Percentiles rank a stretch among this genome's conserved stretches.
Conservation (phyloP, 30 jellyfish, hydroid and myxozoan species). For the Phacellophora camtschatica region DNA sequence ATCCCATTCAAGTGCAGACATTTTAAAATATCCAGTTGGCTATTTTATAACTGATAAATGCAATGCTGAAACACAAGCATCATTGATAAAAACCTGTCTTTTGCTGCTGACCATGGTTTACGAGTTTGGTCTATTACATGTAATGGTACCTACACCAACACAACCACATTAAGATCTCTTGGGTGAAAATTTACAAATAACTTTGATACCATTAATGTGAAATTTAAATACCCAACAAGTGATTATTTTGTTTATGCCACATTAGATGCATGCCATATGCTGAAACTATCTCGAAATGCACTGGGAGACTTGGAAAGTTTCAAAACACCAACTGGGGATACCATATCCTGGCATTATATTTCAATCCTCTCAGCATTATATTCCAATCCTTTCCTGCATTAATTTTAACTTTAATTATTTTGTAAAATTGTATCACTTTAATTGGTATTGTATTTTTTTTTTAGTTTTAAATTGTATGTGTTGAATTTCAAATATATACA, state of each 20-base stretch:
- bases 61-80: conserved; percentile 29
- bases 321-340: neutral
- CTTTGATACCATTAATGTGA: too few species aligned
- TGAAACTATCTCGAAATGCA: conserved; percentile 41
- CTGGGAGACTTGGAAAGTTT: conserved; percentile 12
- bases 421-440: too few species aligned
- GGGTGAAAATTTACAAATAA: conserved; percentile 24
- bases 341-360: conserved; percentile 3
- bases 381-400: neutral
- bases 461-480: too few species aligned
- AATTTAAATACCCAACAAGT: conserved; percentile 28
- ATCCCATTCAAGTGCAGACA: neutral
- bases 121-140: conserved; percentile 33
- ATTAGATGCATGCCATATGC: conserved; percentile 36
- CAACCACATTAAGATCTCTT: neutral
- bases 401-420: too few species aligned
- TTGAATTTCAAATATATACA: too few species aligned
- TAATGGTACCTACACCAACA: conserved; percentile 45
- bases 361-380: neutral
- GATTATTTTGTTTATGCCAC: conserved; percentile 31
- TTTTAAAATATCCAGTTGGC: conserved; percentile 10
- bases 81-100: conserved; percentile 21
- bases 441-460: too few species aligned
- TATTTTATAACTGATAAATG: conserved; percentile 16
- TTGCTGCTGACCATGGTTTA: conserved; percentile 49